A percentile compares a stretch with the other conserved stretches of the same genome.
Conservation (phyloP, 2,113 vertebrate species). For the Carettochelys insculpta region DNA sequence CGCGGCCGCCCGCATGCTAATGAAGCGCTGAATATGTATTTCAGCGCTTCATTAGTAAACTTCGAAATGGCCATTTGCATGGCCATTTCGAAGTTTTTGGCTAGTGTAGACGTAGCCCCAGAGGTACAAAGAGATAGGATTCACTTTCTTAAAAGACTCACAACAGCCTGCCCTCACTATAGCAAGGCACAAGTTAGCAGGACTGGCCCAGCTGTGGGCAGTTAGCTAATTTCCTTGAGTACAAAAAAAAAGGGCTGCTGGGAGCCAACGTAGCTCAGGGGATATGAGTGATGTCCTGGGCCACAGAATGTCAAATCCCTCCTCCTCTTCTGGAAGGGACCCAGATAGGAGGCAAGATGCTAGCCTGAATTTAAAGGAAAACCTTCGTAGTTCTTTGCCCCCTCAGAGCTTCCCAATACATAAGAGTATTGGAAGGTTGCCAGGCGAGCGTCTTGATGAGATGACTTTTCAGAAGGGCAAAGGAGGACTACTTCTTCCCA, state of each 20-base stretch:
- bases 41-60: too few relatives aligned
- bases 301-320: background rate
- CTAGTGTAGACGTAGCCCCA: too few relatives aligned
- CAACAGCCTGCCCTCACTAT: background rate
- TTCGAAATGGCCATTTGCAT: too few relatives aligned
- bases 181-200: background rate
- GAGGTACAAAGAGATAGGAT: background rate
- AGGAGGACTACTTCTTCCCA: background rate
- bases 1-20: too few relatives aligned
- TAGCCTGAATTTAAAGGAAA: background rate
- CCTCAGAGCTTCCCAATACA: accelerated
- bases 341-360: background rate
- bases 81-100: too few relatives aligned
- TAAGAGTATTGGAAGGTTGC: background rate
- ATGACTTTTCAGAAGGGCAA: background rate
- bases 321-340: too few relatives aligned
- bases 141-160: background rate
- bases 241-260: background rate
- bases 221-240: too few relatives aligned
- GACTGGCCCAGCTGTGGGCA: background rate
- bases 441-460: background rate
- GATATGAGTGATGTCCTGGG: accelerated
- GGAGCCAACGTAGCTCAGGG: background rate
- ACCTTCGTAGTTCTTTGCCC: accelerated
- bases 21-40: too few relatives aligned